A percentile compares a stretch with the other conserved stretches of the same genome.
Conservation (phyloP, 2,113 vertebrate genomes). For the Phrynosoma platyrhinos region DNA sequence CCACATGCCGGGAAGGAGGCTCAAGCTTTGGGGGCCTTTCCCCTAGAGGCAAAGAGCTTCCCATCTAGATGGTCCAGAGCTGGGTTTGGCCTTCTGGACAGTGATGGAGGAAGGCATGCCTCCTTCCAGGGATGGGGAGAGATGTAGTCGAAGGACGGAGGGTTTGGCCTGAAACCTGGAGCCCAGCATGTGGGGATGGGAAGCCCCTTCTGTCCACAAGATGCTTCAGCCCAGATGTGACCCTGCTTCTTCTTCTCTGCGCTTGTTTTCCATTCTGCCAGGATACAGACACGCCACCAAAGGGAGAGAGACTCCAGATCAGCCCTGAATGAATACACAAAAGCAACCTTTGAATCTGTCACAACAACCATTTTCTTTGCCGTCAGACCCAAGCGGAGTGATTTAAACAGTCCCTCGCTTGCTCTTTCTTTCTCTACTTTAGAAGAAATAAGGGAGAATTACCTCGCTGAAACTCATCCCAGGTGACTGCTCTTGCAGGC, state of each 20-base stretch:
- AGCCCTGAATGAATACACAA: not conserved
- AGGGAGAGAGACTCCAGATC: not conserved
- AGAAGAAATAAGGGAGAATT: not conserved
- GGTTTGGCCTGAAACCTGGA: no score
- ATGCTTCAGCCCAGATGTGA: not conserved
- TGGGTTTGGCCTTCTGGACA: no score
- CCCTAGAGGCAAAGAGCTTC: no score
- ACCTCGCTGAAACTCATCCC: not conserved
- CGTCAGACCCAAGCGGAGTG: not conserved
- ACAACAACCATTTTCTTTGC: not conserved
- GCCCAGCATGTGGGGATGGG: not conserved
- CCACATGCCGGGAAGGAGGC: no score
- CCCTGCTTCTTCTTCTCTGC: no score
- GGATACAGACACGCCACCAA: no score
- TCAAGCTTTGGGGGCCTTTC: no score
- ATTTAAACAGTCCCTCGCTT: not conserved
- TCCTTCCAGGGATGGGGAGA: no score
- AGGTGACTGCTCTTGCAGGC: fast-evolving
- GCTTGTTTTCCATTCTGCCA: not conserved
- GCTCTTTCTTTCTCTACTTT: not conserved
- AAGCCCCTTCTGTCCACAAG: not conserved
- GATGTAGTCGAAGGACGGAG: no score
- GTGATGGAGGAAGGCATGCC: no score
- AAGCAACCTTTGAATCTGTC: constrained; percentile 13
- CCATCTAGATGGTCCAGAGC: no score